phyloP scores from a whole-genome alignment of 2,888 invertebrate species.

The Priocnemis perturbator region DNA sequence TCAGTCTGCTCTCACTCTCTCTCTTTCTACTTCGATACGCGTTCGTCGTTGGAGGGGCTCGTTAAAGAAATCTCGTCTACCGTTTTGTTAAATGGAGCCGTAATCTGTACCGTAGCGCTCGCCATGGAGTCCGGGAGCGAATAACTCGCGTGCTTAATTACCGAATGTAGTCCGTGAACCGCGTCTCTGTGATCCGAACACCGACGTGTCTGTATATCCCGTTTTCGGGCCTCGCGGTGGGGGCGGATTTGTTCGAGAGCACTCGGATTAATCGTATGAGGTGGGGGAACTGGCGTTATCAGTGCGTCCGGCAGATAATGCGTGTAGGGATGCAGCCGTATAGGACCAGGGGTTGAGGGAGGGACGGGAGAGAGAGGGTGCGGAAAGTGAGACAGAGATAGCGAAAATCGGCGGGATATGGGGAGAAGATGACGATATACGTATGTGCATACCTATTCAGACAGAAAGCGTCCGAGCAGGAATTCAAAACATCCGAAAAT shows the following conservation, averaged over 20 bases:
- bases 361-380: constrained; percentile 16
- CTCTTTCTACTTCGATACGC: too few relatives aligned
- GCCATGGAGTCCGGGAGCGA: constrained; percentile 22
- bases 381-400: constrained; percentile 1
- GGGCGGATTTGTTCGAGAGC: constrained; percentile 51
- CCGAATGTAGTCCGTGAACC: constrained; percentile 41
- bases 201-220: constrained; percentile 44
- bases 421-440: too few relatives aligned
- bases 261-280: constrained; percentile 54
- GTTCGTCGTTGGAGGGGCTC: too few relatives aligned
- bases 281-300: constrained; percentile 47
- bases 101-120: too few relatives aligned
- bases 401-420: background rate
- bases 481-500: too few relatives aligned
- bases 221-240: constrained; percentile 19
- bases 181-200: constrained; percentile 35
- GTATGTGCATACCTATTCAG: too few relatives aligned
- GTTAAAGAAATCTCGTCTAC: too few relatives aligned
- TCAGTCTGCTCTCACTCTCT: too few relatives aligned
- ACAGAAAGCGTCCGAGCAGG: too few relatives aligned
- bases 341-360: constrained; percentile 25
- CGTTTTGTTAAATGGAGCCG: too few relatives aligned
- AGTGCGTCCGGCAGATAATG: constrained; percentile 57
- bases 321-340: constrained; percentile 53
- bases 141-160: constrained; percentile 48